These are phyloP conservation scores for Thyatira batis DNA, from an alignment of 2,888 invertebrate species.

Conservation along the genomic window DNA sequence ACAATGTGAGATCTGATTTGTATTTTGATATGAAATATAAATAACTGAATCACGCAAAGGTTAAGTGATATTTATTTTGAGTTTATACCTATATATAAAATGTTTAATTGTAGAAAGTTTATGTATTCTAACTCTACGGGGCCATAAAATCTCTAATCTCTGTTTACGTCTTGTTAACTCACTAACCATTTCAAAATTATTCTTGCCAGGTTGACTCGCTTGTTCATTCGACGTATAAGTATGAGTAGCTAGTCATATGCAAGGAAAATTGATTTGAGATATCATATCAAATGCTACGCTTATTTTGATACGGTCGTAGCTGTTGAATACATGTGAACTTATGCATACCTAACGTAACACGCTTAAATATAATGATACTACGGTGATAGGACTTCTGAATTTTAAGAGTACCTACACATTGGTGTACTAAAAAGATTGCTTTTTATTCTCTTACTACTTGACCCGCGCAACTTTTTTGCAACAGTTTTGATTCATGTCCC, in stretches of 20 bases:
- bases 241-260: slow-evolving; percentile 12
- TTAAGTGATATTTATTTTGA: too few relatives aligned
- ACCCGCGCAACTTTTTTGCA: too few relatives aligned
- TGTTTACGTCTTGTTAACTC: slow-evolving; percentile 70
- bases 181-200: slow-evolving; percentile 71
- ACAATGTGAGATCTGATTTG: too few relatives aligned
- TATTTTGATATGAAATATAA: too few relatives aligned
- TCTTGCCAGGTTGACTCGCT: slow-evolving; percentile 44
- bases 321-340: slow-evolving; percentile 3
- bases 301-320: slow-evolving; percentile 48
- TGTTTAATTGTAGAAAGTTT: too few relatives aligned
- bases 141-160: slow-evolving; percentile 56
- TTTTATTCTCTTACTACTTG: too few relatives aligned
- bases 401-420: background rate
- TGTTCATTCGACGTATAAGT: slow-evolving; percentile 20
- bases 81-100: too few relatives aligned
- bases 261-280: slow-evolving; percentile 61
- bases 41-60: too few relatives aligned
- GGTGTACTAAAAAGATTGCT: too few relatives aligned
- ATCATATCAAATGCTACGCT: slow-evolving; percentile 45
- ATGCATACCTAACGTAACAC: slow-evolving; percentile 1
- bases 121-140: too few relatives aligned
- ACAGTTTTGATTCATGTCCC: too few relatives aligned
- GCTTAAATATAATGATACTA: background rate
- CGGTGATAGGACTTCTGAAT: background rate